phyloP scores from a whole-genome alignment of 2,888 invertebrate genomes.

The Allacma fusca region DNA sequence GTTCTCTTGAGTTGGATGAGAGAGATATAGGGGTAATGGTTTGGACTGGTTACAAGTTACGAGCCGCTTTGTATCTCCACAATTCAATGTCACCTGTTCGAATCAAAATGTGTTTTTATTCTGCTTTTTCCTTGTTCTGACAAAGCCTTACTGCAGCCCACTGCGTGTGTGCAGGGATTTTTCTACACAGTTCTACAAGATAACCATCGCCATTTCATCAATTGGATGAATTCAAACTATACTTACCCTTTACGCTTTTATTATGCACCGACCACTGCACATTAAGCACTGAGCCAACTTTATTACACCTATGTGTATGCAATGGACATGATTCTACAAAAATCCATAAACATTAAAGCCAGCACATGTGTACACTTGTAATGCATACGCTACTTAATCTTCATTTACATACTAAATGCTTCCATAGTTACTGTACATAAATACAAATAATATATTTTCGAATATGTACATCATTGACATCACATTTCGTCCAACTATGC shows the following conservation, averaged over 20 bases:
- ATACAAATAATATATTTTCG: too few relatives aligned
- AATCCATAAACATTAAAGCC: too few relatives aligned
- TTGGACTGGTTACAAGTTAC: background rate
- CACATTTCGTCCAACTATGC: too few relatives aligned
- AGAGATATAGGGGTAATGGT: background rate
- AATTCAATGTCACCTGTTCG: constrained; percentile 32
- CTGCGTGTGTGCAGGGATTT: background rate
- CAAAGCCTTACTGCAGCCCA: background rate
- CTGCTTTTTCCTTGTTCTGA: background rate
- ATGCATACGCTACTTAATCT: too few relatives aligned
- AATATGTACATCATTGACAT: too few relatives aligned
- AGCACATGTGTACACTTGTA: too few relatives aligned
- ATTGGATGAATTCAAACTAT: constrained; percentile 31
- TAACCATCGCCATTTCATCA: constrained; percentile 39
- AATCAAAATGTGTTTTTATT: constrained; percentile 8
- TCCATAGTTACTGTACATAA: too few relatives aligned
- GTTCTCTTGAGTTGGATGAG: background rate
- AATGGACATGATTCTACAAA: too few relatives aligned
- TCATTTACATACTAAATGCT: too few relatives aligned
- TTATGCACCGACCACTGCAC: too few relatives aligned
- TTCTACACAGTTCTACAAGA: background rate
- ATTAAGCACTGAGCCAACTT: too few relatives aligned
- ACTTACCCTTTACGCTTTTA: background rate
- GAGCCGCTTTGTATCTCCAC: constrained; percentile 18
- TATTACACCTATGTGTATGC: too few relatives aligned